Evolutionary conservation across 2,797 vertebrate genomes (phyloP).

Genomic region (Dermochelys coriacea): DNA sequence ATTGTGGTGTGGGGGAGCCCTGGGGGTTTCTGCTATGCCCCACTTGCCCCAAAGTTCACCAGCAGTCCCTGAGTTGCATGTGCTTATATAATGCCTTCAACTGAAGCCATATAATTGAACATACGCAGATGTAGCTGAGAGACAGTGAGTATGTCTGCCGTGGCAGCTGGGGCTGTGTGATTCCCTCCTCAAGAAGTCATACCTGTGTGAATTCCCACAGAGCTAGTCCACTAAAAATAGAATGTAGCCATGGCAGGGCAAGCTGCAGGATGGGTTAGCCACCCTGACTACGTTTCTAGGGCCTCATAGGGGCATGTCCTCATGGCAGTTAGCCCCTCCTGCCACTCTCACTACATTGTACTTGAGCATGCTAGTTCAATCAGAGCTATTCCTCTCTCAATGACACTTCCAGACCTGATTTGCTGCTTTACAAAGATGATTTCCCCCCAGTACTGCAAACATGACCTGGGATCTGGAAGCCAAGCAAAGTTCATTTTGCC

Average conservation of each 20-base stretch:
- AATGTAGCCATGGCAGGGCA: neutral
- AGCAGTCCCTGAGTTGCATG: accelerated
- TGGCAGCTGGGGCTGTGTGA: neutral
- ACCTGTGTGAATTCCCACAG: neutral
- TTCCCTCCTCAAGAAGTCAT: neutral
- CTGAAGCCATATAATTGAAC: neutral
- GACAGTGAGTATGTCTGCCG: neutral
- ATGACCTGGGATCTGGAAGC: neutral
- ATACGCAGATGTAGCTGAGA: neutral
- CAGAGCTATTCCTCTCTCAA: neutral
- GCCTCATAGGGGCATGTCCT: neutral
- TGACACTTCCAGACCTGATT: neutral
- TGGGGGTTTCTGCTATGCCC: too few relatives aligned
- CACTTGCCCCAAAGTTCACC: neutral
- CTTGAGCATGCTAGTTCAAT: neutral
- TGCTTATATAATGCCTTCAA: neutral
- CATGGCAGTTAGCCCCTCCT: neutral
- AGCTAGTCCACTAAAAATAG: neutral
- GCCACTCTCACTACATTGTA: neutral
- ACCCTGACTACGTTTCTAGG: neutral
- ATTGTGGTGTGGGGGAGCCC: too few relatives aligned
- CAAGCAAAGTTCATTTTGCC: neutral
- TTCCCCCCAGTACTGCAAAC: neutral
- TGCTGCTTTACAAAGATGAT: neutral
- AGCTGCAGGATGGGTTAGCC: neutral